Conservation (phyloP, 2,888 invertebrate genomes). For the Margaritifera margaritifera region DNA sequence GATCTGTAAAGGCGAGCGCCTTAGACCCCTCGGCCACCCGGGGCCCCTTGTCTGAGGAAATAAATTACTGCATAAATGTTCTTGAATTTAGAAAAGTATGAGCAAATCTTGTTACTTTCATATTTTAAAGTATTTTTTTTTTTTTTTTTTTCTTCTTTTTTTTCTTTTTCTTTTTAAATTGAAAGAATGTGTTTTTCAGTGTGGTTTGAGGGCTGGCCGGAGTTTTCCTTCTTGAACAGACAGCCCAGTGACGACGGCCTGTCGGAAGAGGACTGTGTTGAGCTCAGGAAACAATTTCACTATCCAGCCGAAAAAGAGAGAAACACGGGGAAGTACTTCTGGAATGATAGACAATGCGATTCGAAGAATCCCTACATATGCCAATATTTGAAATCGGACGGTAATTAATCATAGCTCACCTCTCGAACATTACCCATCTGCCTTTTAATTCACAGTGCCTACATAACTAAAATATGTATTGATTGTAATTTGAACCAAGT, state of each 20-base stretch:
- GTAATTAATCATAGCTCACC: slow-evolving; percentile 68
- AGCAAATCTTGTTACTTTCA: too few species aligned
- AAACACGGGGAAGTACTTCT: slow-evolving; percentile 80
- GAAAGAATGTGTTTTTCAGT: slow-evolving; percentile 75
- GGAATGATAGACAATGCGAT: slow-evolving; percentile 86
- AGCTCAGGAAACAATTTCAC: slow-evolving; percentile 81
- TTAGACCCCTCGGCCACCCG: too few species aligned
- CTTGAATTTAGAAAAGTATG: too few species aligned
- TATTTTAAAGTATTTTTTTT: neutral
- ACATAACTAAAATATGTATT: too few species aligned
- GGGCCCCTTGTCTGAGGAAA: too few species aligned
- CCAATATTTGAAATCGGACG: slow-evolving; percentile 80
- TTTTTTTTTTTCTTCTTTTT: neutral
- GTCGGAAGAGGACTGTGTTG: slow-evolving; percentile 87
- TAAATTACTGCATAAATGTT: too few species aligned
- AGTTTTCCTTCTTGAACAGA: slow-evolving; percentile 79
- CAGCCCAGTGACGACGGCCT: slow-evolving; percentile 89
- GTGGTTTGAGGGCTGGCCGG: slow-evolving; percentile 88
- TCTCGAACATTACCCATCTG: too few species aligned
- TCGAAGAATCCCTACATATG: slow-evolving; percentile 85
- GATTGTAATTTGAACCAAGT: too few species aligned
- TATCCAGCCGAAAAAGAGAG: slow-evolving; percentile 70
- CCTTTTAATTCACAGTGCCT: too few species aligned
- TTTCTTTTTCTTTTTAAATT: neutral
- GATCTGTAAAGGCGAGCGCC: too few species aligned